A percentile compares a stretch with the other conserved stretches of the same genome.
Evolutionary conservation across 2,888 invertebrate species (phyloP).

Genomic region (Boloria selene): DNA sequence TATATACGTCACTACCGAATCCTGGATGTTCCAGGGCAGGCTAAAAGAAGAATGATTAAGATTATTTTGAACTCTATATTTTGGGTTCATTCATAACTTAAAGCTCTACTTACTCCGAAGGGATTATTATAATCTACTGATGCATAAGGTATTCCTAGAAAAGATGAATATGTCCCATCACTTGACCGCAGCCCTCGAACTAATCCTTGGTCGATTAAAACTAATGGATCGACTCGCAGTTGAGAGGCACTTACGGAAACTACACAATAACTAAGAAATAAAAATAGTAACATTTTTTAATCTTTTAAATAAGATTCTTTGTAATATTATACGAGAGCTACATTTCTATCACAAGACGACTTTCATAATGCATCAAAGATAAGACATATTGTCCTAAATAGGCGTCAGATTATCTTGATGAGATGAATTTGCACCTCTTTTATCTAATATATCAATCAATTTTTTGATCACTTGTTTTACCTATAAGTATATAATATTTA

Average conservation of each 20-base stretch:
- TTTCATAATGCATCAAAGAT: conserved; percentile 33
- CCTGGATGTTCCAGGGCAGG: conserved; percentile 52
- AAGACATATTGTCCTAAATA: conserved; percentile 33
- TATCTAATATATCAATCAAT: conserved; percentile 41
- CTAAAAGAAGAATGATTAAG: conserved; percentile 48
- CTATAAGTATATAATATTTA: conserved; percentile 23
- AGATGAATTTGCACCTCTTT: conserved; percentile 39
- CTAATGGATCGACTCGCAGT: conserved; percentile 68
- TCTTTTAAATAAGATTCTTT: conserved; percentile 41
- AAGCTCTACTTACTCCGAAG: conserved; percentile 66
- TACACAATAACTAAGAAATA: conserved; percentile 44
- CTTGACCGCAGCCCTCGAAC: conserved; percentile 64
- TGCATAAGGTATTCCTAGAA: conserved; percentile 74
- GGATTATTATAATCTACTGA: conserved; percentile 63
- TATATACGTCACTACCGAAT: conserved; percentile 61
- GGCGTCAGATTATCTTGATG: conserved; percentile 37
- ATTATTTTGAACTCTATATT: neutral
- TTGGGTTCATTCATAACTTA: neutral
- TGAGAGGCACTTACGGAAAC: conserved; percentile 46
- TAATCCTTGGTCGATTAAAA: conserved; percentile 66
- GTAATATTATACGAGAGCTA: conserved; percentile 34
- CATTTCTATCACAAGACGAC: conserved; percentile 21
- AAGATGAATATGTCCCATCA: conserved; percentile 68
- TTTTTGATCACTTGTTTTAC: neutral
- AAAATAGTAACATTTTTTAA: conserved; percentile 47